phyloP scores from a whole-genome alignment of 2,888 invertebrate species.

The Drosophila yooni region DNA sequence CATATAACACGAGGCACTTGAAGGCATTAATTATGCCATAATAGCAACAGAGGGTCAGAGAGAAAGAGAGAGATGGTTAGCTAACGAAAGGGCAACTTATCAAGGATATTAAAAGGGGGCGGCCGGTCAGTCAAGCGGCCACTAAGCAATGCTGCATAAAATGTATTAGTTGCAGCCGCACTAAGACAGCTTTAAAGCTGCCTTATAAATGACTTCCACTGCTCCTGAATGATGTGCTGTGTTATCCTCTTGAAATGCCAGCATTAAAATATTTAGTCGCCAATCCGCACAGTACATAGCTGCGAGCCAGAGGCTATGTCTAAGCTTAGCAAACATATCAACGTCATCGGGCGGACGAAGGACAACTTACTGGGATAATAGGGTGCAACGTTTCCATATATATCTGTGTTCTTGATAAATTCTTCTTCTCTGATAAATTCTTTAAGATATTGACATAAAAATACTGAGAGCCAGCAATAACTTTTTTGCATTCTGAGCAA shows the following conservation, averaged over 20 bases:
- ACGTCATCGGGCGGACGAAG: conserved; percentile 37
- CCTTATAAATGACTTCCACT: conserved; percentile 1
- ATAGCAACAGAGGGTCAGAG: conserved; percentile 10
- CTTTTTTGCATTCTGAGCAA: conserved; percentile 10
- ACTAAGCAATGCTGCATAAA: conserved; percentile 27
- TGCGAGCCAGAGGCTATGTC: conserved; percentile 13
- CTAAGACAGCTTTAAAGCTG: conserved; percentile 19
- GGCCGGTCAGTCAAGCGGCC: conserved; percentile 9
- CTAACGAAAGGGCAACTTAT: conserved; percentile 36
- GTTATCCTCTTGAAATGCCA: conserved; percentile 58
- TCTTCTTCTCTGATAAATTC: conserved; percentile 38
- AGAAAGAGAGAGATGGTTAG: not conserved
- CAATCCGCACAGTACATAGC: conserved; percentile 32
- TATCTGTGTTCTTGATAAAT: conserved; percentile 8
- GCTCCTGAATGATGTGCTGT: conserved; percentile 43
- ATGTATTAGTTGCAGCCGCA: conserved; percentile 44
- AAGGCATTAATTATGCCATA: conserved; percentile 71
- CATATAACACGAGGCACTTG: conserved; percentile 45
- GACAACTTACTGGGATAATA: conserved; percentile 50
- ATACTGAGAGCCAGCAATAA: conserved; percentile 31
- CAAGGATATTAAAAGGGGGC: conserved; percentile 47
- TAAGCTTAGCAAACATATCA: conserved; percentile 53
- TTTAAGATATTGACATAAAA: conserved; percentile 59
- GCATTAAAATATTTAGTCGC: conserved; percentile 71
- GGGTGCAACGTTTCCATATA: conserved; percentile 27